phyloP scores from a whole-genome alignment of 2,888 invertebrate genomes.

The Caradrina clavipalpis region DNA sequence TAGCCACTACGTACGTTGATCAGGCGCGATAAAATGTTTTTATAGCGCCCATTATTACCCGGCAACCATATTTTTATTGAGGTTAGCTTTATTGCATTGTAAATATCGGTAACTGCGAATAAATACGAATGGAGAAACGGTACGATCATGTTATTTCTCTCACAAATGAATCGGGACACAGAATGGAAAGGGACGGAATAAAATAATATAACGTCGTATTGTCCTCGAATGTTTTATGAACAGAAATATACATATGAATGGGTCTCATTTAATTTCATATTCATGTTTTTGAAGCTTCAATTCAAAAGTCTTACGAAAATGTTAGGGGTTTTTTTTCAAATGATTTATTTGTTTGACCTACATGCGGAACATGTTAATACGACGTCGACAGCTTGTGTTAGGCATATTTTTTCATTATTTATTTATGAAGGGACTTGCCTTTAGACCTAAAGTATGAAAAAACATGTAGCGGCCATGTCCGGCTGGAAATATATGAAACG shows the following conservation, averaged over 20 bases:
- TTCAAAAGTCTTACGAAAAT: slow-evolving; percentile 39
- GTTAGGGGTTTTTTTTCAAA: not conserved
- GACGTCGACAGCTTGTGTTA: not conserved
- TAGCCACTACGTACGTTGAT: slow-evolving; percentile 64
- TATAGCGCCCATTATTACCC: slow-evolving; percentile 70
- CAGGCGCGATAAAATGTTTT: slow-evolving; percentile 70
- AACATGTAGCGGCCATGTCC: not conserved
- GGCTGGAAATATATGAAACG: not conserved
- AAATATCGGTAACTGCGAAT: slow-evolving; percentile 73
- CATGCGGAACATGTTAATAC: not conserved
- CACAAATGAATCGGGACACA: slow-evolving; percentile 47
- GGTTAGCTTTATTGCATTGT: slow-evolving; percentile 73
- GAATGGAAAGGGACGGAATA: slow-evolving; percentile 58
- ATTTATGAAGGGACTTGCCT: slow-evolving; percentile 1
- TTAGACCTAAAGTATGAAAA: not conserved
- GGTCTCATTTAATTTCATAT: slow-evolving; percentile 55
- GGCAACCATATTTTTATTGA: slow-evolving; percentile 73
- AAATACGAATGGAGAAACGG: slow-evolving; percentile 63
- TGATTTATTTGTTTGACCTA: slow-evolving; percentile 14
- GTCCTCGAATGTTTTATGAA: slow-evolving; percentile 57
- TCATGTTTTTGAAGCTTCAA: slow-evolving; percentile 51
- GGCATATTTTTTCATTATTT: not conserved
- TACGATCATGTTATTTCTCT: slow-evolving; percentile 62
- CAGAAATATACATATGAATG: slow-evolving; percentile 50
- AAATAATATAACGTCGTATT: slow-evolving; percentile 66